Base-by-base conservation (phyloP, 2,888 invertebrate species). In the Pristionchus mayeri region DNA sequence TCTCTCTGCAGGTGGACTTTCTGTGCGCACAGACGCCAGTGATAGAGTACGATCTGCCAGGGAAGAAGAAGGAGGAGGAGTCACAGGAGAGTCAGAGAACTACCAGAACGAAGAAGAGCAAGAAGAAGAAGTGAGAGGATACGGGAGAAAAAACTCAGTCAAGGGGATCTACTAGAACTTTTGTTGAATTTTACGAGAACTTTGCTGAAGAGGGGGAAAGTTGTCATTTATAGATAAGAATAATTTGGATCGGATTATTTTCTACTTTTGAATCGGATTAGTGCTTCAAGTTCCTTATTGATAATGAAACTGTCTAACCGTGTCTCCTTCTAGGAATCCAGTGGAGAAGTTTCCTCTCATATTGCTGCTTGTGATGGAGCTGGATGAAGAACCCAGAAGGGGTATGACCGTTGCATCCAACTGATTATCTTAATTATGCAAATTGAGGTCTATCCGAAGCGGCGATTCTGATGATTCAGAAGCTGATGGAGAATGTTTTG, bases 1-100 rank as follows among this genome's bases (percentile, higher is more conserved):
- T 34, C 24, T 44, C 40, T 11, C 21, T 21, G n/a, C 24, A 78
- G 50, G 76, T 78, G 16, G 76, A 78, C 30, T 50, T 78, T 18
- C 76, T 78, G 30, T 78, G 76, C 11, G 76, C 76, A 27, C 76
- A 78, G 18, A 50, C 76, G 24, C 27, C 50, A 16, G 48, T 78
- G 18, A 50, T 78, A 3, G 30, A 27, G 18, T 50, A 50, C 30
- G 76, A 75, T 9, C 24, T 57, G 57, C 2, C 24, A 4, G 3
- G 34, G 18, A 63, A 63, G 34, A 63, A 13, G 71, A 71, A 44
- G 76, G 76, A 76, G 44, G 44, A 75, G 24, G 44, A 50, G 21
- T 30, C 50, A 27, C 3, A 18, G 76, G 76, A 30, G 76, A 50
- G 48, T 27, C 76, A 76, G 48, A 13, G 18, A 50, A 21, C 30